These are phyloP conservation scores for Blastobasis lacticolella DNA, from an alignment of 2,888 invertebrate species.

Conservation along the genomic window DNA sequence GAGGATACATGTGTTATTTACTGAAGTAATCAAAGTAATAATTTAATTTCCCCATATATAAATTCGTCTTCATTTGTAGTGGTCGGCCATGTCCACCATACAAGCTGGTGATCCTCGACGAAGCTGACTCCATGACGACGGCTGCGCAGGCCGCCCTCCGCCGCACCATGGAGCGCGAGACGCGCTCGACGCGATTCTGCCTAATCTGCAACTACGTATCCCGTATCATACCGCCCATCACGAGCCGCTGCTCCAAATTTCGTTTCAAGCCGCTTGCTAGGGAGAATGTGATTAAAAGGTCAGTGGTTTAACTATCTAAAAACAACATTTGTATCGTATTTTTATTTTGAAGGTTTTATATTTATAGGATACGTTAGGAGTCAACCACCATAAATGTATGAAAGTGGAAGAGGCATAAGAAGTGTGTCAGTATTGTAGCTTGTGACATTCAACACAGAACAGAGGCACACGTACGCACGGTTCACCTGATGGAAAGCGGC, in stretches of 20 bases:
- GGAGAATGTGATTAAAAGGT: constrained; percentile 78
- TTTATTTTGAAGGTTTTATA: too few species aligned
- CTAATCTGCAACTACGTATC: constrained; percentile 99
- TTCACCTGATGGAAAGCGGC: too few species aligned
- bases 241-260: constrained; percentile 98
- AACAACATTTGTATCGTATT: neutral
- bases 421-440: too few species aligned
- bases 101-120: constrained; percentile 97
- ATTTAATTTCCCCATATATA: neutral
- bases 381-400: too few species aligned
- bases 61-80: constrained; percentile 44
- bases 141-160: constrained; percentile 97
- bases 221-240: constrained; percentile 97
- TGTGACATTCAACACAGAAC: too few species aligned
- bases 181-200: constrained; percentile 96
- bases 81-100: constrained; percentile 94
- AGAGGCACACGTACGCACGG: too few species aligned
- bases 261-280: constrained; percentile 93
- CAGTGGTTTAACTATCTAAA: too few species aligned
- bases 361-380: too few species aligned
- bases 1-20: too few species aligned
- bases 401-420: too few species aligned
- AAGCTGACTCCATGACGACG: constrained; percentile 99
- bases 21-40: too few species aligned
- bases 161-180: constrained; percentile 97